phyloP scores from a whole-genome alignment of 2,797 vertebrate species.

The Lithobates pipiens region DNA sequence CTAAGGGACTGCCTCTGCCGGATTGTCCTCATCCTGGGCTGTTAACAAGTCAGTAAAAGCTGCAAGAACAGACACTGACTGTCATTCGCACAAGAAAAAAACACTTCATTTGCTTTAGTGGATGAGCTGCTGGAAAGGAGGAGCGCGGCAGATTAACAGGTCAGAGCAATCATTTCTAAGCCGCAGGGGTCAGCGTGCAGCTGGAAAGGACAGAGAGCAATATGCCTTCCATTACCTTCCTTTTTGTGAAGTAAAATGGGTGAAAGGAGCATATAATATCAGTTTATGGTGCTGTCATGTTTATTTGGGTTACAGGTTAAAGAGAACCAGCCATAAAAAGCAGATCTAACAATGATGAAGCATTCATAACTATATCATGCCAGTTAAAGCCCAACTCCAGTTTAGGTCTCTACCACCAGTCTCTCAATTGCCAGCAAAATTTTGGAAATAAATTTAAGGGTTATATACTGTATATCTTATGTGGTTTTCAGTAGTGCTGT shows the following conservation, averaged over 20 bases:
- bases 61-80: conserved; percentile 82
- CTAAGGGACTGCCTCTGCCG: conserved; percentile 76
- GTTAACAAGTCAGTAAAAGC: conserved; percentile 91
- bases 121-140: conserved; percentile 74
- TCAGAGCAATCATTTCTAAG: conserved; percentile 69
- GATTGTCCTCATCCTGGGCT: conserved; percentile 79
- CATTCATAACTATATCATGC: no score
- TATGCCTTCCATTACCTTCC: neutral
- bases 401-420: no score
- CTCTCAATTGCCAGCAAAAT: no score
- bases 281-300: neutral
- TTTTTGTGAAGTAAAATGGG: neutral
- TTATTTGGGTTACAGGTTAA: neutral
- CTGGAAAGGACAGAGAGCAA: neutral
- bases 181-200: conserved; percentile 35
- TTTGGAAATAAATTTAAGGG: no score
- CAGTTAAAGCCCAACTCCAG: no score
- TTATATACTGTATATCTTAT: no score
- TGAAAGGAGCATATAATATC: neutral
- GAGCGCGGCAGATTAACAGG: conserved; percentile 73
- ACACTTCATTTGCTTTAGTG: conserved; percentile 81
- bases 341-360: no score
- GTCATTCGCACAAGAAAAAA: conserved; percentile 78
- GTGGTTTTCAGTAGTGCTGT: no score
- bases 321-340: neutral